phyloP scores from a whole-genome alignment of 92 coral and sea anemone species.

The Palythoa caribaeorum region DNA sequence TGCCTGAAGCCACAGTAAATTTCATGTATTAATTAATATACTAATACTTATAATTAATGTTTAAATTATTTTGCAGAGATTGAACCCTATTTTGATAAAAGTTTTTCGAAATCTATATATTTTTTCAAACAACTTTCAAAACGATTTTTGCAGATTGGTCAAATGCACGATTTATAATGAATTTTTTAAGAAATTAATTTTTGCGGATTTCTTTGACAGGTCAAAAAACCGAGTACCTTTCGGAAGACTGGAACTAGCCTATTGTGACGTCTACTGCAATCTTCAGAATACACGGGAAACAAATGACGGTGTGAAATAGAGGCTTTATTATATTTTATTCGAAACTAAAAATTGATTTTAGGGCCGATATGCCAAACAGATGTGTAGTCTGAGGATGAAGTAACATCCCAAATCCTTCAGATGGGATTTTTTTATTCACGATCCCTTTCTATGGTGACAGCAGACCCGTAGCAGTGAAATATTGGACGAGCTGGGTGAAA shows the following conservation, averaged over 20 bases:
- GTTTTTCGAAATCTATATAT: neutral
- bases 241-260: constrained; percentile 2
- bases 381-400: neutral
- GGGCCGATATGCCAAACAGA: neutral
- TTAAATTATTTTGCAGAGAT: too few relatives aligned
- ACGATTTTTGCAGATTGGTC: neutral
- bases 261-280: neutral
- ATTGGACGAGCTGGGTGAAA: neutral
- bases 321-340: neutral
- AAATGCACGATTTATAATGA: neutral
- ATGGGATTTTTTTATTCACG: neutral
- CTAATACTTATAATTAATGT: neutral
- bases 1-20: neutral
- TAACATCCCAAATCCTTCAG: neutral
- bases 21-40: neutral
- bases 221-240: constrained; percentile 5
- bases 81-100: neutral
- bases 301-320: neutral
- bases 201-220: neutral
- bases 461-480: neutral
- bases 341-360: neutral
- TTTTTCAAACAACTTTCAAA: neutral
- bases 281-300: neutral
- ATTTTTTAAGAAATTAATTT: neutral
- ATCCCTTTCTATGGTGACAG: neutral